Evolutionary conservation across 2,797 vertebrate genomes (phyloP), one percentile per base, ranked within the genome.

Genomic region (Craterocephalus amniculus): DNA sequence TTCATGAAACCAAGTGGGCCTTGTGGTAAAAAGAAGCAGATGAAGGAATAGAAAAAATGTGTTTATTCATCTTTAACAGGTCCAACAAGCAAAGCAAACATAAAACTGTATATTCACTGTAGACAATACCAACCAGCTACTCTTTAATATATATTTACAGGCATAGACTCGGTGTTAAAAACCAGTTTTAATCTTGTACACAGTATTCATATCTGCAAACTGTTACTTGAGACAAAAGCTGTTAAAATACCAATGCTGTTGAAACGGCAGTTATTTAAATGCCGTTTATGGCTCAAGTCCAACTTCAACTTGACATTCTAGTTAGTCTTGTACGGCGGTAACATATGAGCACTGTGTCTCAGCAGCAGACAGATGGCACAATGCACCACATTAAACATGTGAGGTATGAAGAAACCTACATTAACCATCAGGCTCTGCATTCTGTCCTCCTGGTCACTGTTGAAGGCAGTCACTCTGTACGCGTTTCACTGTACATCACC

Each of bases 51-150:
- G 63, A 90, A 88, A 88, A 91, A 87, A 48, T 6, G 31, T 63
- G 61, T 91, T 89, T 88, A 87, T 88, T 90, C 4, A 55, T 83
- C 58, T 88, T 63, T 70, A 83, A 90, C 83, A 81, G 86, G 83
- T 91, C 88, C 86, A 88, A 88, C 78, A 79, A 78, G 74, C 63
- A 81, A 84, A 83, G 84, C 70, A 61, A 84, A 48, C 73, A 80
- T 57, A 26, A 67, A 78, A 78, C 72, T 29, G 71, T 67, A 76
- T 74, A 61, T 83, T 74, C 56, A 83, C 63, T 32, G 73, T n/a
- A 58, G 38, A 83, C 38, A 4, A 62, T 27, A 71, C 62, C 45
- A 74, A 63, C 16, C 61, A 61, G 49, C 36, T 51, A 22, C 26
- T 54, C 16, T 78, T 71, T 18, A 20, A 54, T 49, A 55, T 58